These are phyloP conservation scores for Cyprinodon diabolis DNA, from an alignment of 2,797 vertebrate genomes.

Conservation along the genomic window DNA sequence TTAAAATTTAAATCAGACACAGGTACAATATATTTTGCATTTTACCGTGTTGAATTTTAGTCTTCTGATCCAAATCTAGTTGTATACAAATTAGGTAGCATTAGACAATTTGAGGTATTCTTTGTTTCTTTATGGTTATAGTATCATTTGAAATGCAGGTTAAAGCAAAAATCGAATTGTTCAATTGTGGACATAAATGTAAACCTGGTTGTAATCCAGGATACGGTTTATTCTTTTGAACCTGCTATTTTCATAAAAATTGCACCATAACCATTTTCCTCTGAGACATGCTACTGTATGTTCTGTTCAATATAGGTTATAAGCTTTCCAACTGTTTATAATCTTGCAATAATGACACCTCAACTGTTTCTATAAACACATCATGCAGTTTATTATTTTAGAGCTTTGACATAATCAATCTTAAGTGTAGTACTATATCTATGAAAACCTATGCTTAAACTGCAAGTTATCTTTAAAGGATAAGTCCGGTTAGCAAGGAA, in stretches of 20 bases:
- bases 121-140: no score
- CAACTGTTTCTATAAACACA: constrained; percentile 19
- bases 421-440: constrained; percentile 16
- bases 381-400: constrained; percentile 32
- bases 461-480: constrained; percentile 29
- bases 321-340: constrained; percentile 8
- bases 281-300: no score
- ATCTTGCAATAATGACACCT: constrained; percentile 18
- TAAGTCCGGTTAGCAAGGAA: background rate
- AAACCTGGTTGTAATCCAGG: background rate
- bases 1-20: no score
- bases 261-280: background rate
- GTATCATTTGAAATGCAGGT: background rate
- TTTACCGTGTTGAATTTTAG: background rate
- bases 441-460: constrained; percentile 38
- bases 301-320: no score
- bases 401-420: constrained; percentile 27
- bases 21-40: background rate
- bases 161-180: background rate
- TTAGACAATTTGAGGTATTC: no score
- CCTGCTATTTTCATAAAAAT: background rate
- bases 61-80: no score
- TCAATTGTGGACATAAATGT: background rate
- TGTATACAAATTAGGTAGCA: no score
- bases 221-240: background rate